Percentiles rank a stretch among this genome's conserved stretches.
Conservation (phyloP, 1,140 invertebrate genomes). For the Meteorus sp. region DNA sequence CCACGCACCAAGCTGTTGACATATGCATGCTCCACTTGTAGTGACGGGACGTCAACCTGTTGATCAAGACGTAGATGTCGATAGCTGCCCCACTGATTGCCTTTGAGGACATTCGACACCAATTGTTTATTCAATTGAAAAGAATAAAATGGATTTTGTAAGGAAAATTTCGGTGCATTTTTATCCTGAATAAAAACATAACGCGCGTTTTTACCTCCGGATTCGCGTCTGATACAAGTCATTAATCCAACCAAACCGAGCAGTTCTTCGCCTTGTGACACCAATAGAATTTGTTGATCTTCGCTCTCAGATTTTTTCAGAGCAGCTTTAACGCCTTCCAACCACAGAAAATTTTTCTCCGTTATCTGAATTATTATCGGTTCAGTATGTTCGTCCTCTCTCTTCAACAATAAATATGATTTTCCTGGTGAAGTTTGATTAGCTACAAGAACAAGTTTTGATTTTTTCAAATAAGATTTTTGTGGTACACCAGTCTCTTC, state of each 20-base stretch:
- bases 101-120: slow-evolving; percentile 79
- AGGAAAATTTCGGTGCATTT: slow-evolving; percentile 65
- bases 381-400: slow-evolving; percentile 45
- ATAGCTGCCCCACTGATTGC: slow-evolving; percentile 82
- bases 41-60: slow-evolving; percentile 61
- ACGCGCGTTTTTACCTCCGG: slow-evolving; percentile 75
- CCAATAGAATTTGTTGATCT: slow-evolving; percentile 69
- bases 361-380: slow-evolving; percentile 64
- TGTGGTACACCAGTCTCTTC: slow-evolving; percentile 68
- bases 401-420: slow-evolving; percentile 65
- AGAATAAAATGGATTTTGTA: slow-evolving; percentile 62
- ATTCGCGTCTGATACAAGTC: slow-evolving; percentile 85
- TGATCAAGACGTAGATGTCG: slow-evolving; percentile 74
- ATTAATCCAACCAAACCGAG: slow-evolving; percentile 81
- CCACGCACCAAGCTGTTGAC: slow-evolving; percentile 88
- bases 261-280: slow-evolving; percentile 68
- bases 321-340: slow-evolving; percentile 76
- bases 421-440: slow-evolving; percentile 64
- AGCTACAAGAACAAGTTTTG: slow-evolving; percentile 59
- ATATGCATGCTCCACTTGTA: slow-evolving; percentile 86
- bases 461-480: slow-evolving; percentile 34
- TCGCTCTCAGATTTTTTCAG: slow-evolving; percentile 64
- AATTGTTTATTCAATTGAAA: slow-evolving; percentile 76
- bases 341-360: slow-evolving; percentile 77
- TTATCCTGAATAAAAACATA: slow-evolving; percentile 71